Conservation (phyloP, 2,888 invertebrate genomes). For the Brachyopa scutellaris region DNA sequence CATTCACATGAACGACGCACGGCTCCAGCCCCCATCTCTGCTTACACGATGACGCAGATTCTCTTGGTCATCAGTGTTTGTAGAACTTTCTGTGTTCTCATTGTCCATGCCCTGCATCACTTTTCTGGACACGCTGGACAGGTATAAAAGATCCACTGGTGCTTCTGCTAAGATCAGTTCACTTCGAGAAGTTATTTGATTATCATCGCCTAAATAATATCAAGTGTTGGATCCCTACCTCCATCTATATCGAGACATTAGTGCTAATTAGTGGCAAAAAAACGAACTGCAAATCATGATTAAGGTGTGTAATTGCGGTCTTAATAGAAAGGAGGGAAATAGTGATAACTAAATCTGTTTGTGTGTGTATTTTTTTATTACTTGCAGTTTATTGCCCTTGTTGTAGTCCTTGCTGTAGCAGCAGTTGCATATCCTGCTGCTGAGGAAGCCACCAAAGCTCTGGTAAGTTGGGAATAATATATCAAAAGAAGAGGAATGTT, state of each 20-base stretch:
- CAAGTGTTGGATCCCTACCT: too few relatives aligned
- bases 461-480: constrained; percentile 31
- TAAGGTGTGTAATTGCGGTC: constrained; percentile 34
- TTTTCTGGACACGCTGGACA: background rate
- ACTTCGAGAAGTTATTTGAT: constrained; percentile 49
- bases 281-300: constrained; percentile 39
- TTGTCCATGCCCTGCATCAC: constrained; percentile 49
- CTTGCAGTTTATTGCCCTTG: constrained; percentile 51
- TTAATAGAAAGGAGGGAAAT: background rate
- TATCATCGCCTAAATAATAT: constrained; percentile 42
- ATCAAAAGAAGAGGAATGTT: too few relatives aligned
- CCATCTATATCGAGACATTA: background rate
- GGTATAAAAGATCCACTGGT: constrained; percentile 52
- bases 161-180: constrained; percentile 45
- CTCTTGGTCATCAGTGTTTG: constrained; percentile 3
- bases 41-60: constrained; percentile 24
- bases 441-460: constrained; percentile 5
- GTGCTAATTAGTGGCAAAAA: constrained; percentile 38
- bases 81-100: constrained; percentile 13
- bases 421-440: constrained; percentile 33
- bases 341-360: background rate
- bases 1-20: constrained; percentile 34
- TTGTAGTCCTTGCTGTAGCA: constrained; percentile 45
- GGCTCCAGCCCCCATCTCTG: background rate
- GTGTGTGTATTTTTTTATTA: background rate